Evolutionary conservation across 2,113 vertebrate species (phyloP), one percentile per base, ranked within the genome.

Genomic region (Neotoma lepida): DNA sequence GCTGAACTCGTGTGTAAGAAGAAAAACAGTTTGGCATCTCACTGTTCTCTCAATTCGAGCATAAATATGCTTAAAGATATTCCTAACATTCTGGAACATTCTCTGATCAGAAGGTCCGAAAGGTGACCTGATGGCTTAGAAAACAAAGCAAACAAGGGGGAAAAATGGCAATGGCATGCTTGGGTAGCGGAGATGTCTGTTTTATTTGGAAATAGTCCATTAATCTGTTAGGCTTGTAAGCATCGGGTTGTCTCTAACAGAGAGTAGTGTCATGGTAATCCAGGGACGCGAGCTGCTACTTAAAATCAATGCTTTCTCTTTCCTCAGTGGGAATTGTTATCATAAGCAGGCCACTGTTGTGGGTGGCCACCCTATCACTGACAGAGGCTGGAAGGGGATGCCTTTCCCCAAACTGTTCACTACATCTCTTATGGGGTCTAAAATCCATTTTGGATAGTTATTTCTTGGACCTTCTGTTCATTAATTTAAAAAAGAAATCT

Each of bases 131-230:
- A 84, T 10, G 81, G 51, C 44, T 85, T 93, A 68, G 56, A 39
- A 93, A 91, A 84, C 71, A 58, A 89, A 86, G 8, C 51, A 92
- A 89, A 84, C 7, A 46, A 70, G 70, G 74, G 26, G 51, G 35
- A 46, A 70, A 39, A 54, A 68, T 30, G n/a, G n/a, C n/a, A 10
- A 51, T 13, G 71, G 18, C 2, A 70, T 18, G 68, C 78, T 89
- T 78, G 51, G 46, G 24, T 73, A 63, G 88, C 64, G 86, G 78
- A 33, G 17, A 26, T 39, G 68, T 91, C 44, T 88, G 73, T 84
- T 66, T 94, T 85, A 92, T 88, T 90, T 90, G 80, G 61, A 94
- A 94, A 77, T 49, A 61, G 44, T 66, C 91, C 64, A 77, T 70
- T 81, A 54, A 85, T 54, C 49, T 26, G 17, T 91, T 94, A 49